Base-by-base conservation (phyloP, 2,113 vertebrate genomes). In the Microtus ochrogaster region DNA sequence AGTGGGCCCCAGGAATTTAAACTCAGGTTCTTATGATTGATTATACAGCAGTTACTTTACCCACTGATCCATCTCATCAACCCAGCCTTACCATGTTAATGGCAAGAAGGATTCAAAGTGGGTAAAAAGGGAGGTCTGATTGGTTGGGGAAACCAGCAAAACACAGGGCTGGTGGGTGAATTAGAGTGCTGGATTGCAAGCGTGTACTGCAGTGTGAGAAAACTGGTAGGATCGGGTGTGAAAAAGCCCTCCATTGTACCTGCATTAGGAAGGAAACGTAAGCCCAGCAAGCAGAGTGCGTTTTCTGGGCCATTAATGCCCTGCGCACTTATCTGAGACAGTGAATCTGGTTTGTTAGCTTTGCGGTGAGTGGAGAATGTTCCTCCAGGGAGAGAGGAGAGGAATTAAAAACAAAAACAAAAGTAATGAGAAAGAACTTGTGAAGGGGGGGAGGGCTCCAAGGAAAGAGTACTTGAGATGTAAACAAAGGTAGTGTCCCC, bases 281-380 rank as follows among this genome's bases (percentile, higher is more conserved):
- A 88, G 89, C 36, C 68, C 21, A n/a, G 44, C 0, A 1, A n/a
- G 44, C 0, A 2, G 19, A 7, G 7, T 41, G 21, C 39, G 33
- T 85, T 28, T 81, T 16, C 77, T 28, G 28, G 26, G 24, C 33
- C 11, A 22, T 9, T 9, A 0, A 7, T 22, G 66, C 28, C 22
- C 63, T 76, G 7, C 39, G 28, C 21, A 28, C 63, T 74, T 36
- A 22, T 7, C 52, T 30, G 10, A 39, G 58, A 12, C 4, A 24
- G 44, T 8, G 66, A 63, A 58, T 81, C 26, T 39, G 65, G 1
- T 49, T 26, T 3, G 36, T 70, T 44, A 86, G 13, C 55, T 47
- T 6, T 4, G 8, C 24, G 0, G 26, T 33, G 3, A 65, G 21
- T 10, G 44, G 41, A 52, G 55, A 10, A 7, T 22, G 5, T 8